Conservation (phyloP, 2,113 vertebrate species). For the Brevimyrus niger region DNA sequence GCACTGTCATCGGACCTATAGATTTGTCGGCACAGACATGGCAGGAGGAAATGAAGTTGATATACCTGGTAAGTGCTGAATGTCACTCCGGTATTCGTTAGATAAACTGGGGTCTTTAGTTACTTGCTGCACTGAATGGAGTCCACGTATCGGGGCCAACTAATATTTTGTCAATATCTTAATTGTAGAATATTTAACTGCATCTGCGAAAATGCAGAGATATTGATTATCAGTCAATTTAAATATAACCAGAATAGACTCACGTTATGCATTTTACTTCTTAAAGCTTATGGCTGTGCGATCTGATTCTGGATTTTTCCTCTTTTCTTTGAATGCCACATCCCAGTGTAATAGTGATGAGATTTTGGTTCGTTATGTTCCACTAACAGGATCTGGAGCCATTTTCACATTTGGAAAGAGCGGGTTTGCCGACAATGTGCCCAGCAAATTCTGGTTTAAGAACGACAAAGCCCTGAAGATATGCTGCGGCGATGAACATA, state of each 20-base stretch:
- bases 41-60: conserved; percentile 62
- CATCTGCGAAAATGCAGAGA: background rate
- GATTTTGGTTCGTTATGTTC: background rate
- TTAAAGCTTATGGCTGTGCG: background rate
- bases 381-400: conserved; percentile 77
- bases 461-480: conserved; percentile 73
- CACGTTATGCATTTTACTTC: background rate
- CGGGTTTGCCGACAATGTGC: conserved; percentile 82
- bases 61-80: conserved; percentile 64
- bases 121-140: background rate
- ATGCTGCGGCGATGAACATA: conserved; percentile 89
- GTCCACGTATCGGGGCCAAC: background rate
- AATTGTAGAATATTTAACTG: background rate
- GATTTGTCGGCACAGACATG: conserved; percentile 38
- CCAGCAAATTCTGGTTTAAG: conserved; percentile 95
- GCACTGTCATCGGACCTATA: background rate
- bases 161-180: background rate
- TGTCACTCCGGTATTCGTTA: background rate
- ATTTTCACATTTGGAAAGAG: conserved; percentile 95
- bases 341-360: background rate
- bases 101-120: background rate
- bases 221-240: background rate
- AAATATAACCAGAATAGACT: background rate
- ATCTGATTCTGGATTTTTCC: background rate
- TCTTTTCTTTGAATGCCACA: background rate